Conservation (phyloP, 2,113 vertebrate species). For the Tauraco erythrolophus region DNA sequence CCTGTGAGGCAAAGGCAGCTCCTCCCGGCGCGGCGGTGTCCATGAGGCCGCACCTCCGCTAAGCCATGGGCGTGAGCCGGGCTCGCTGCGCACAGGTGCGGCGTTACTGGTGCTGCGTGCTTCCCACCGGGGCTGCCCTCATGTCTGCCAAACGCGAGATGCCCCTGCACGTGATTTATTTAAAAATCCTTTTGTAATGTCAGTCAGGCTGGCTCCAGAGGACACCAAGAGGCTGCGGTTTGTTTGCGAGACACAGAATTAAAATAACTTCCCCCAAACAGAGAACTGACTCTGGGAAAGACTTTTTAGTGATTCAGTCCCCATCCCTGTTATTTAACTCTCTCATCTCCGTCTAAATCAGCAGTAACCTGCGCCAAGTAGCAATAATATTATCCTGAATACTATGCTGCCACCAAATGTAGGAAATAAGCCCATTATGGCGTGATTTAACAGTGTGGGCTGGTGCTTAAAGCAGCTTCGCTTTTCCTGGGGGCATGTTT, state of each 20-base stretch:
- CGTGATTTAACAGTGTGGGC: background rate
- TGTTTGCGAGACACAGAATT: background rate
- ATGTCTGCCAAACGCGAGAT: background rate
- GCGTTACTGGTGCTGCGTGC: background rate
- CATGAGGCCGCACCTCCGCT: background rate
- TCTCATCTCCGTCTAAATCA: background rate
- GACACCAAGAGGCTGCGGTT: background rate
- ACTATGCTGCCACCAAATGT: slow-evolving; percentile 69
- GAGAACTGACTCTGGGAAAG: slow-evolving; percentile 1
- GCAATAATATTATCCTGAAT: slow-evolving; percentile 7
- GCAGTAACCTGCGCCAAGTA: background rate
- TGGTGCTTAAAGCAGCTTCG: background rate
- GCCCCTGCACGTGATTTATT: background rate
- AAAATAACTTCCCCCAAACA: slow-evolving; percentile 29
- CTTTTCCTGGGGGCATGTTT: background rate
- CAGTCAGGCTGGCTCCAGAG: background rate
- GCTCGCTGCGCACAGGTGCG: background rate
- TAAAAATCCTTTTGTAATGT: background rate
- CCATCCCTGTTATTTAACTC: slow-evolving; percentile 5
- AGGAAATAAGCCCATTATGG: slow-evolving; percentile 1
- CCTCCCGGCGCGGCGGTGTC: background rate
- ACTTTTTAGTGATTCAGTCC: slow-evolving; percentile 30
- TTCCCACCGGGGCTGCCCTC: background rate
- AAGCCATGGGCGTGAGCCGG: background rate
- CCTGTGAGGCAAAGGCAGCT: background rate